A percentile compares a stretch with the other conserved stretches of the same genome.
These are phyloP conservation scores for Apoderus coryli DNA, from an alignment of 2,888 invertebrate genomes.

Conservation along the genomic window DNA sequence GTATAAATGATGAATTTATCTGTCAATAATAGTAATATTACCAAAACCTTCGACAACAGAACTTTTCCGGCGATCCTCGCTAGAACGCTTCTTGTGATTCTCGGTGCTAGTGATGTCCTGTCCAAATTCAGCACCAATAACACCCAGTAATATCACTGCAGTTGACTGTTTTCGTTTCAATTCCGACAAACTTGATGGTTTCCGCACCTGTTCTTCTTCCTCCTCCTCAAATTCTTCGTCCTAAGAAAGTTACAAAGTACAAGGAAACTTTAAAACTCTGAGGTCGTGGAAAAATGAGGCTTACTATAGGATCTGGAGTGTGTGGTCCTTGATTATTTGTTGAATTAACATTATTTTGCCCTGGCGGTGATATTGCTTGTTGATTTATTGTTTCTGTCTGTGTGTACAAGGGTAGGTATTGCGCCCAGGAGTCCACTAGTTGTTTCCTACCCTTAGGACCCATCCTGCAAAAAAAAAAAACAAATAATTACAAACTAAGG, in stretches of 20 bases:
- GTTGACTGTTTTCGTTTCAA: constrained; percentile 91
- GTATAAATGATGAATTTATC: too few relatives aligned
- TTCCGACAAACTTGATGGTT: constrained; percentile 74
- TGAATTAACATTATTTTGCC: constrained; percentile 33
- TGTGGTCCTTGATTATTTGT: constrained; percentile 15
- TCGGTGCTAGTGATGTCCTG: constrained; percentile 69
- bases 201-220: constrained; percentile 73
- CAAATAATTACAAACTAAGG: constrained; percentile 3
- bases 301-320: neutral
- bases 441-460: constrained; percentile 84
- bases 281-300: too few relatives aligned
- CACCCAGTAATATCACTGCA: constrained; percentile 89
- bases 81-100: constrained; percentile 43
- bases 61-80: constrained; percentile 53
- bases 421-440: constrained; percentile 91
- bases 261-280: too few relatives aligned
- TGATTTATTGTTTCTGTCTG: constrained; percentile 66
- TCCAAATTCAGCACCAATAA: constrained; percentile 96
- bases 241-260: too few relatives aligned
- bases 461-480: constrained; percentile 37
- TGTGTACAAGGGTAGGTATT: constrained; percentile 80
- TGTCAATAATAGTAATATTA: constrained; percentile 16
- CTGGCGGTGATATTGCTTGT: constrained; percentile 37
- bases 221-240: constrained; percentile 72
- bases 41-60: constrained; percentile 69